A percentile compares a stretch with the other conserved stretches of the same genome.
Conservation (phyloP, 2,888 invertebrate species). For the Phytoseiulus persimilis region DNA sequence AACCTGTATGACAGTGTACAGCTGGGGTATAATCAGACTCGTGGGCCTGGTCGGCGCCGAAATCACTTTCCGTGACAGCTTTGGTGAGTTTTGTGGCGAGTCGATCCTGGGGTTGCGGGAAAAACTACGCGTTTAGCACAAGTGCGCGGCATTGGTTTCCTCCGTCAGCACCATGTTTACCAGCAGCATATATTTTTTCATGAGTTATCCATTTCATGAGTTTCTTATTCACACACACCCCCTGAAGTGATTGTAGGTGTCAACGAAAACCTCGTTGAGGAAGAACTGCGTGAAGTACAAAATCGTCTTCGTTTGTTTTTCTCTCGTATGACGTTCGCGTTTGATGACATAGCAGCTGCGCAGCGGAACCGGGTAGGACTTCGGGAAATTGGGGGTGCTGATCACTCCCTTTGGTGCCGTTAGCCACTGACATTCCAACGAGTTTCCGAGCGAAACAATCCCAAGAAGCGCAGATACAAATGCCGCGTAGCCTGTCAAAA, state of each 20-base stretch:
- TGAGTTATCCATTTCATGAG: not conserved
- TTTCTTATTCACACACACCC: not conserved
- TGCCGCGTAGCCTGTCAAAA: not conserved
- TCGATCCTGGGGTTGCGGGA: slow-evolving; percentile 41
- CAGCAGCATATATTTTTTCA: no score
- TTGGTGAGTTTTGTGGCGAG: slow-evolving; percentile 46
- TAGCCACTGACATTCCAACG: slow-evolving; percentile 39
- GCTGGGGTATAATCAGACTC: slow-evolving; percentile 54
- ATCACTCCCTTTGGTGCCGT: slow-evolving; percentile 58
- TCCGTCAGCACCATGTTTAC: no score
- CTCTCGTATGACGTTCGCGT: slow-evolving; percentile 48
- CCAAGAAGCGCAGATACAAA: not conserved
- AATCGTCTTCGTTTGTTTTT: slow-evolving; percentile 57
- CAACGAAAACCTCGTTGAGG: slow-evolving; percentile 52
- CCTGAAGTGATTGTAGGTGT: not conserved
- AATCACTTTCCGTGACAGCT: slow-evolving; percentile 45
- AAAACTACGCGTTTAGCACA: slow-evolving; percentile 46
- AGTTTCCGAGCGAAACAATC: not conserved
- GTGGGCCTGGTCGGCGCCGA: slow-evolving; percentile 45
- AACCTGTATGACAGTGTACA: slow-evolving; percentile 70
- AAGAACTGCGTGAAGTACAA: slow-evolving; percentile 83
- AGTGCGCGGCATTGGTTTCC: no score
- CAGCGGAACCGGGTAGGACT: slow-evolving; percentile 69
- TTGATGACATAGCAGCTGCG: slow-evolving; percentile 74
- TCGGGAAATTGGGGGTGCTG: slow-evolving; percentile 75